Percentiles rank a stretch among this genome's conserved stretches.
These are phyloP conservation scores for Microcebus griseorufus DNA, from an alignment of 2,113 vertebrate genomes.

Conservation along the genomic window DNA sequence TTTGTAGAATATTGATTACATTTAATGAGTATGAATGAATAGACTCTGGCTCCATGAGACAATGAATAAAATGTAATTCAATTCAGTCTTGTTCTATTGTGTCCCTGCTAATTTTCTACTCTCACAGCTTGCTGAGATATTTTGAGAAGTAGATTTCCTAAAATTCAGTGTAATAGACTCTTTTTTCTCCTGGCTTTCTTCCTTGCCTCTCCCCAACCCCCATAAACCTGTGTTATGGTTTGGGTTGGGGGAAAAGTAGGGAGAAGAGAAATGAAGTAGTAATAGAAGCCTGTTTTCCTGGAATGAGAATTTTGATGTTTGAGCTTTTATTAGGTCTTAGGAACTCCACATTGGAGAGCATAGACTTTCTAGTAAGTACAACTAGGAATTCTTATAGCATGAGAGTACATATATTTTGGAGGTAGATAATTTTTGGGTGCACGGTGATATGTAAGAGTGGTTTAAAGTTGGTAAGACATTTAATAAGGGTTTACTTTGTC, in stretches of 20 bases:
- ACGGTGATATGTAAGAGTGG: background rate
- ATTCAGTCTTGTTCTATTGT: conserved; percentile 29
- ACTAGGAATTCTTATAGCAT: background rate
- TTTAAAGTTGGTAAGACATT: background rate
- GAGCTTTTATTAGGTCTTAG: background rate
- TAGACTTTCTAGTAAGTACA: background rate
- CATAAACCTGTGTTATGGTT: background rate
- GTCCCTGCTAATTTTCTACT: conserved; percentile 20
- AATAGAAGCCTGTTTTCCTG: background rate
- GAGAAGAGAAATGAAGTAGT: background rate
- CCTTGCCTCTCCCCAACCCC: fast-evolving
- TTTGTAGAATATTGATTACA: conserved; percentile 67
- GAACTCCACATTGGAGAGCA: background rate
- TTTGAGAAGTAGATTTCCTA: conserved; percentile 44
- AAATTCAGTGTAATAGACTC: background rate
- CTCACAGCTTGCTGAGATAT: background rate
- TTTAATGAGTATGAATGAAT: conserved; percentile 62
- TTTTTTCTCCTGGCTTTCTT: background rate
- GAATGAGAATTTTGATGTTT: background rate
- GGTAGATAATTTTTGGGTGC: background rate
- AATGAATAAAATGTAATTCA: conserved; percentile 34
- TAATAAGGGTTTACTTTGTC: background rate
- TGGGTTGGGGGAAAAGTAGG: background rate
- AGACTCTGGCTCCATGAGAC: background rate
- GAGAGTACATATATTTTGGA: background rate